Percentiles rank a stretch among this genome's conserved stretches.
phyloP scores from a whole-genome alignment of 2,113 vertebrate genomes.

The Pituophis catenifer region DNA sequence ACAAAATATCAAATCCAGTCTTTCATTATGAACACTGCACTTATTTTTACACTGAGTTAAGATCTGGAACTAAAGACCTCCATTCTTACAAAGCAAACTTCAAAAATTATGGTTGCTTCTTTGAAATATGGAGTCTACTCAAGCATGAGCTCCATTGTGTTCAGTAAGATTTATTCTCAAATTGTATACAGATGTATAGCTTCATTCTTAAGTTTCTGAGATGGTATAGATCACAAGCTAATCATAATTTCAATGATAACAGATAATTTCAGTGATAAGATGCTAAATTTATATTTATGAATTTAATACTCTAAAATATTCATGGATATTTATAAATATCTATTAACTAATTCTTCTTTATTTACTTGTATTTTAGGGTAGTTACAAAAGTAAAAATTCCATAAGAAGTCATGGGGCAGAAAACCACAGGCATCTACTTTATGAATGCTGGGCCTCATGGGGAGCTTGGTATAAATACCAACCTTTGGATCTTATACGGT shows the following conservation, averaged over 20 bases:
- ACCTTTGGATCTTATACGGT: slow-evolving; percentile 90
- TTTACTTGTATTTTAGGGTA: slow-evolving; percentile 76
- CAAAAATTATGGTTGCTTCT: neutral
- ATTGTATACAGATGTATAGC: neutral
- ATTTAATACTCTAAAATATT: neutral
- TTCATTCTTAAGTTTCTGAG: neutral
- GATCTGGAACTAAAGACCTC: neutral
- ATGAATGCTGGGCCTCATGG: slow-evolving; percentile 94
- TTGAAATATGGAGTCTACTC: neutral
- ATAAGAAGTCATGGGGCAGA: slow-evolving; percentile 87
- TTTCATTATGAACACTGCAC: neutral
- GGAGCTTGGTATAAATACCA: slow-evolving; percentile 96
- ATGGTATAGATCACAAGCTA: neutral
- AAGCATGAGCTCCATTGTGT: neutral
- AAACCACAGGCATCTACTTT: slow-evolving; percentile 90
- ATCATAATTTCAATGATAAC: neutral
- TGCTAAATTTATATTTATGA: neutral
- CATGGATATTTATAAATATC: neutral
- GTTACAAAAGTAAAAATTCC: slow-evolving; percentile 90
- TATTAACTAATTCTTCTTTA: slow-evolving; percentile 25
- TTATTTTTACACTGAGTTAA: neutral
- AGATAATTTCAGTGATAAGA: neutral
- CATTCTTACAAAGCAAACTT: neutral
- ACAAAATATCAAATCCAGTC: neutral
- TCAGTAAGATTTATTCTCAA: neutral